Evolutionary conservation across 2,113 vertebrate species (phyloP).

Genomic region (Microcebus ravelobensis): DNA sequence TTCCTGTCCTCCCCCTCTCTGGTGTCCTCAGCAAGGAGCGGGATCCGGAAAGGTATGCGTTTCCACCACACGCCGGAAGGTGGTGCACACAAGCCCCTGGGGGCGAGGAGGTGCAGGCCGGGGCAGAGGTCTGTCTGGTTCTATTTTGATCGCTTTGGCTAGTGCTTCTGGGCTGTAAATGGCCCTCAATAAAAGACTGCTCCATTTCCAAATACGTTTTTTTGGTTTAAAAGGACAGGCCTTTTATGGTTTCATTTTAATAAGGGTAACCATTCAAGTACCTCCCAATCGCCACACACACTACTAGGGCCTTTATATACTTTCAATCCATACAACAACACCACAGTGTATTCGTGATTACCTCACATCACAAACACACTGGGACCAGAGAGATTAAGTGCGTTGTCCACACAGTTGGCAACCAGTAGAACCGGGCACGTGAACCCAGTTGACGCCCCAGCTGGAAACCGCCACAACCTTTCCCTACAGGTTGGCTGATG

Average conservation of each 20-base stretch:
- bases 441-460: not conserved
- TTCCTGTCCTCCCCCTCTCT: not conserved
- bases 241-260: slow-evolving; percentile 56
- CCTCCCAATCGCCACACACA: not conserved
- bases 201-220: slow-evolving; percentile 24
- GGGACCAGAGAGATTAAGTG: not conserved
- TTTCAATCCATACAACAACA: not conserved
- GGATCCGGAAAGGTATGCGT: not conserved
- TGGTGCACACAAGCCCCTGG: slow-evolving; percentile 1
- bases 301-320: not conserved
- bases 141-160: slow-evolving; percentile 17
- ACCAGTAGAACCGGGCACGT: not conserved
- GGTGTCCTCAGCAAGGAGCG: not conserved
- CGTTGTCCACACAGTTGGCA: not conserved
- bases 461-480: not conserved
- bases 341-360: not conserved
- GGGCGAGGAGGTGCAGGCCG: too few species aligned
- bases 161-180: not conserved
- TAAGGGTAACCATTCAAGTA: not conserved
- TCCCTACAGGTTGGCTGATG: not conserved
- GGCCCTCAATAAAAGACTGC: slow-evolving; percentile 26
- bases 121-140: not conserved
- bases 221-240: slow-evolving; percentile 18
- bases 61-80: slow-evolving; percentile 42
- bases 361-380: not conserved